Percentiles rank a stretch among this genome's conserved stretches.
Evolutionary conservation across 1,140 invertebrate species (phyloP).

Genomic region (Drosophila pachea): DNA sequence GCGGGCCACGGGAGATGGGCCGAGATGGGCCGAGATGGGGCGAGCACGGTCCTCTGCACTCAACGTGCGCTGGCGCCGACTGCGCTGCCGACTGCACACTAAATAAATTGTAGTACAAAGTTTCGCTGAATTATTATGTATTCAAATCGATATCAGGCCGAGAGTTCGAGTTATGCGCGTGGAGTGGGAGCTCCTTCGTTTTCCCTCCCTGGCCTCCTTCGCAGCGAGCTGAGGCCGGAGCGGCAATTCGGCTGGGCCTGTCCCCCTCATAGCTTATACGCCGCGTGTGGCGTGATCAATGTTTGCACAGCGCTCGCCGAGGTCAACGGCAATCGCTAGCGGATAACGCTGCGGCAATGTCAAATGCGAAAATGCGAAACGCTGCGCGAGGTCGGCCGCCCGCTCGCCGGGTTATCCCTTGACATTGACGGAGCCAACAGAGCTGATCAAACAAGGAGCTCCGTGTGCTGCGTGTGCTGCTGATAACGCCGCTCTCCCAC

Average conservation of each 20-base stretch:
- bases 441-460: background rate
- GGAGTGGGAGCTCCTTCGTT: too few relatives aligned
- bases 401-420: conserved; percentile 1
- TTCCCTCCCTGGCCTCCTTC: too few relatives aligned
- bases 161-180: conserved; percentile 31
- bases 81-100: conserved; percentile 33
- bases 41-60: conserved; percentile 26
- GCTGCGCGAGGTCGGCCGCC: background rate
- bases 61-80: conserved; percentile 9
- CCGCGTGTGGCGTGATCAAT: conserved; percentile 4
- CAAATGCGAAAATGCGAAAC: background rate
- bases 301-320: background rate
- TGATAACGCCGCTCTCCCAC: conserved; percentile 1
- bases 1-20: background rate
- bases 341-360: conserved; percentile 22
- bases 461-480: background rate
- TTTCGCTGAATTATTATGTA: conserved; percentile 73
- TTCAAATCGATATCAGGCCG: conserved; percentile 66
- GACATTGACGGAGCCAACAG: background rate
- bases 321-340: conserved; percentile 1
- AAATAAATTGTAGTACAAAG: conserved; percentile 73
- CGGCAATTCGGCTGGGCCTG: conserved; percentile 9
- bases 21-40: conserved; percentile 10
- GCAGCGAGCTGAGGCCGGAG: background rate
- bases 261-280: conserved; percentile 3